These are phyloP conservation scores for Lochmaea capreae DNA, from an alignment of 2,888 invertebrate genomes.

Conservation along the genomic window DNA sequence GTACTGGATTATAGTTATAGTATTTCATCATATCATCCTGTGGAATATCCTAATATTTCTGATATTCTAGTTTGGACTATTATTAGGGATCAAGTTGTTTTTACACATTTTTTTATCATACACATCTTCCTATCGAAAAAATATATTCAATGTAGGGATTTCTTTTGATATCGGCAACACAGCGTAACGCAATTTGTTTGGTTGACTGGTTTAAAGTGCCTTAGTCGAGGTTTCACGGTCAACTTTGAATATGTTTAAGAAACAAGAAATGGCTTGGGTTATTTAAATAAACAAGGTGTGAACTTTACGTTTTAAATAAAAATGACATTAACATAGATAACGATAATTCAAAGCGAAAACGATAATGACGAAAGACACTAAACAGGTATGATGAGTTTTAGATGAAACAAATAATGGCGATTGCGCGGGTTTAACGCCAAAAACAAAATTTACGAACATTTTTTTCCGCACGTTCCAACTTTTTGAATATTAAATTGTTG, in stretches of 20 bases:
- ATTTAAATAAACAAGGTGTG: slow-evolving; percentile 35
- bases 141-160: not conserved
- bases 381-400: not conserved
- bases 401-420: not conserved
- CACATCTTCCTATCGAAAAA: too few species aligned
- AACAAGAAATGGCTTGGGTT: slow-evolving; percentile 18
- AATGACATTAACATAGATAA: slow-evolving; percentile 25
- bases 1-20: too few species aligned
- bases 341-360: not conserved
- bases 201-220: slow-evolving; percentile 28
- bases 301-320: slow-evolving; percentile 28
- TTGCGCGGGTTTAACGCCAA: not conserved
- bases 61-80: too few species aligned
- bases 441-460: too few species aligned
- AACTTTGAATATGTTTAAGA: slow-evolving; percentile 26
- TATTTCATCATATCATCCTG: too few species aligned
- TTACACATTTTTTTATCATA: too few species aligned
- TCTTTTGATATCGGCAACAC: not conserved
- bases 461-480: too few species aligned
- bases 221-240: slow-evolving; percentile 13
- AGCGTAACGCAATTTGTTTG: not conserved
- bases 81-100: too few species aligned
- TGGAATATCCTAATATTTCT: too few species aligned
- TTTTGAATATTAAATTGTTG: too few species aligned
- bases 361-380: not conserved